Evolutionary conservation across 2,113 vertebrate species (phyloP), one percentile per base, ranked within the genome.

Genomic region (Oophaga pumilio): DNA sequence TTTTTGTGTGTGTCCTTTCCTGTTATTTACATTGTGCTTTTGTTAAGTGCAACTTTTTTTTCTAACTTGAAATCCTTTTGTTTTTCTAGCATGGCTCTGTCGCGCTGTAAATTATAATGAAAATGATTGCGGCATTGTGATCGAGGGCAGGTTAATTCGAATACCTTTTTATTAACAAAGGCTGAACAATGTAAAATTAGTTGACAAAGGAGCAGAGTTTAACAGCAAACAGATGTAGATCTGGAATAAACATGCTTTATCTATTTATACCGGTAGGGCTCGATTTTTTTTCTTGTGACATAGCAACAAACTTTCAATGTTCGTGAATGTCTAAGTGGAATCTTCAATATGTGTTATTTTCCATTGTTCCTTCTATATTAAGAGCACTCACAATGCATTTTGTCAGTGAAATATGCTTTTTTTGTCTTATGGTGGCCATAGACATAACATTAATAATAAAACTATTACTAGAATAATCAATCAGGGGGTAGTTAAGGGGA

Each of bases 101-200:
- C 56, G 43, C 59, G 22, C 59, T 17, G 22, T 76, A 62, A 76
- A 66, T 88, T 88, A 83, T 74, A 83, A 88, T 52, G 59, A 53
- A 76, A 77, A 68, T 77, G 87, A 88, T 84, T 83, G 60, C 50
- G 69, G 68, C 84, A 88, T 88, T 88, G 80, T 88, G 80, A 77
- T 83, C 22, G 69, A 76, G 87, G 50, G 43, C 64, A 84, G 71
- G 80, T 64, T n/a, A 43, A 24, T 56, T 49, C 49, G 8, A n/a
- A 74, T 78, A 62, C 52, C 18, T 56, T 73, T 85, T 62, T 73
- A 50, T 88, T 68, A 84, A 28, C 69, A 76, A 83, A 64, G 33
- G 82, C 73, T 66, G 74, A 82, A 87, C 79, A 88, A 88, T 84
- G 81, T 60, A 43, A 76, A 82, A 88, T 64, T 88, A 84, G 71